Conservation (phyloP, 2,888 invertebrate genomes). For the Hemaris fuciformis region DNA sequence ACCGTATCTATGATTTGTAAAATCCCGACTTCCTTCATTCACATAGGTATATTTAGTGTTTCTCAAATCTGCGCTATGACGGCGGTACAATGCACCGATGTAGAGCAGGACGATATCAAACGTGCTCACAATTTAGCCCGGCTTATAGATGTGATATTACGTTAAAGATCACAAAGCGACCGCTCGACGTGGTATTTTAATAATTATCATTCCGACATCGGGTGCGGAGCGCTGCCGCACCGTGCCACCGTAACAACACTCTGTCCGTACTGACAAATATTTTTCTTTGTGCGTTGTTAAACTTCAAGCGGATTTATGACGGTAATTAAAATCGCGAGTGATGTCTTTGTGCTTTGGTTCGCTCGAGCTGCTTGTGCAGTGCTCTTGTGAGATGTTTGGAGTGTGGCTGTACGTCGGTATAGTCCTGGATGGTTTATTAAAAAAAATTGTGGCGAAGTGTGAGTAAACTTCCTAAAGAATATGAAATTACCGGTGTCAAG, state of each 20-base stretch:
- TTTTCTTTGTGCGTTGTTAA: constrained; percentile 23
- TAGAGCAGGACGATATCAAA: background rate
- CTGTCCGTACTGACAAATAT: constrained; percentile 30
- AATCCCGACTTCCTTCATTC: too few species aligned
- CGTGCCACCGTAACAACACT: constrained; percentile 25
- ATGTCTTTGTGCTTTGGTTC: background rate
- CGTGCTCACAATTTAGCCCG: background rate
- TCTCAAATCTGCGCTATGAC: too few species aligned
- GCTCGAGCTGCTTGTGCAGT: background rate
- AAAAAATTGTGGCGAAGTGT: too few species aligned
- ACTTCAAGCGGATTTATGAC: background rate
- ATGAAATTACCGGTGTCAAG: too few species aligned
- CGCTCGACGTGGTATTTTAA: constrained; percentile 46
- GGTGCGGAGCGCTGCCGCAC: constrained; percentile 30
- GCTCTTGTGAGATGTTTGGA: too few species aligned
- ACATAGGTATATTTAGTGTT: too few species aligned
- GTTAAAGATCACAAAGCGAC: constrained; percentile 40
- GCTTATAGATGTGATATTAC: constrained; percentile 10
- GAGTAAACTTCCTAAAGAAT: too few species aligned
- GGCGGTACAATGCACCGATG: background rate
- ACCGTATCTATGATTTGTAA: too few species aligned
- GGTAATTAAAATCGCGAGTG: constrained; percentile 7
- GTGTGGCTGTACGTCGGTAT: too few species aligned
- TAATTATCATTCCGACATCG: constrained; percentile 46
- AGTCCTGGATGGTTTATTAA: too few species aligned